Percentiles rank a stretch among this genome's conserved stretches.
Conservation (phyloP, 2,797 vertebrate species). For the Lindbergichthys nudifrons region DNA sequence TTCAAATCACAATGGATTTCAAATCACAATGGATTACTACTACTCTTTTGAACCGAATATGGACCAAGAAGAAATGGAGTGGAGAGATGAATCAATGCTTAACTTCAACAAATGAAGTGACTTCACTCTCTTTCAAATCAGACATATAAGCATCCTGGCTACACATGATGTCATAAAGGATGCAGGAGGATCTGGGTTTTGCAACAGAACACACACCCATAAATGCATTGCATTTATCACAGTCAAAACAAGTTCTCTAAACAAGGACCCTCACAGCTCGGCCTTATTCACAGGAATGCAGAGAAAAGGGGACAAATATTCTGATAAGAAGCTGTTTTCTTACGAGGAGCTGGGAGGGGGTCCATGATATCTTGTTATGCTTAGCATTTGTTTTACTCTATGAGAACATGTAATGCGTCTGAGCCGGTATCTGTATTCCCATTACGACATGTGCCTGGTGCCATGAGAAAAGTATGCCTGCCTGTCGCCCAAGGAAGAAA, state of each 20-base stretch:
- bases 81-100: constrained; percentile 2
- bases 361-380: constrained; percentile 73
- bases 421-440: constrained; percentile 77
- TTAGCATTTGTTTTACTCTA: constrained; percentile 74
- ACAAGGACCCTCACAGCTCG: constrained; percentile 68
- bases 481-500: constrained; percentile 51
- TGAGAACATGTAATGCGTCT: constrained; percentile 77
- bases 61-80: background rate
- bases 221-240: constrained; percentile 63
- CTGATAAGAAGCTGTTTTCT: constrained; percentile 82
- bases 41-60: background rate
- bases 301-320: constrained; percentile 72
- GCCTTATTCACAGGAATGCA: constrained; percentile 57
- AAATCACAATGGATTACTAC: background rate
- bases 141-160: constrained; percentile 24
- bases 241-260: constrained; percentile 75
- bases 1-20: background rate
- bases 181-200: constrained; percentile 51
- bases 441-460: constrained; percentile 75
- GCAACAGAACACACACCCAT: constrained; percentile 56
- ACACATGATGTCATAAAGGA: constrained; percentile 58
- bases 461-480: constrained; percentile 71
- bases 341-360: constrained; percentile 55
- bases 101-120: constrained; percentile 44
- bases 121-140: constrained; percentile 49